Evolutionary conservation across 1,140 invertebrate species (phyloP).

Genomic region (Hylaeus anthracinus): DNA sequence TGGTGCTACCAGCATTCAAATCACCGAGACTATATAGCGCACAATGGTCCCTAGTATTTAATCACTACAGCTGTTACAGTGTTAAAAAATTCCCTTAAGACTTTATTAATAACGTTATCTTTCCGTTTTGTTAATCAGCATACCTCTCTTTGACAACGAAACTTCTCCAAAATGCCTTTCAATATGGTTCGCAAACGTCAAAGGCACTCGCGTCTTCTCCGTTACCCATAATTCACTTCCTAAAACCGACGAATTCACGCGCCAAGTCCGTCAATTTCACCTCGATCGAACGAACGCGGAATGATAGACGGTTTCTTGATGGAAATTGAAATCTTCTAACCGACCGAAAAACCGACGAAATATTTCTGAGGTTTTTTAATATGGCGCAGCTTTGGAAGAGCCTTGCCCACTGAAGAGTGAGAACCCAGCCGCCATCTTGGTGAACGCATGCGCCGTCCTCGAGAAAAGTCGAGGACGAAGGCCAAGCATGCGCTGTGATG

Average conservation of each 20-base stretch:
- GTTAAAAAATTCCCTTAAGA: background rate
- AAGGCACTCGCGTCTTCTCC: conserved; percentile 54
- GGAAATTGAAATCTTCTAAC: background rate
- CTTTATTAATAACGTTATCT: background rate
- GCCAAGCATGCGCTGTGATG: conserved; percentile 70
- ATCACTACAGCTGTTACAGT: background rate
- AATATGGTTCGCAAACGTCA: conserved; percentile 60
- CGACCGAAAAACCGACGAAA: background rate
- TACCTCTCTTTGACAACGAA: conserved; percentile 56
- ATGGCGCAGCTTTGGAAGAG: conserved; percentile 48
- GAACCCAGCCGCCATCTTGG: conserved; percentile 77
- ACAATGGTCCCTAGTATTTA: background rate
- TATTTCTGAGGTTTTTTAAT: conserved; percentile 33
- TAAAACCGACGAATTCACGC: conserved; percentile 35
- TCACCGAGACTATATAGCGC: background rate
- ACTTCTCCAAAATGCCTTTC: conserved; percentile 51
- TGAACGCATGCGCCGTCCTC: conserved; percentile 55
- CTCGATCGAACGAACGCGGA: background rate
- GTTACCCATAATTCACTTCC: conserved; percentile 61
- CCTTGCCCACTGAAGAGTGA: conserved; percentile 72
- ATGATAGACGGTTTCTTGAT: background rate
- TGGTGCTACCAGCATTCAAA: conserved; percentile 12
- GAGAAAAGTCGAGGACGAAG: conserved; percentile 40
- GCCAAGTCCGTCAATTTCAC: conserved; percentile 5
- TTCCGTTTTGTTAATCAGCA: conserved; percentile 18